Percentiles rank a stretch among this genome's conserved stretches.
Conservation (phyloP, 2,797 vertebrate species). For the Steatocranus sp. region DNA sequence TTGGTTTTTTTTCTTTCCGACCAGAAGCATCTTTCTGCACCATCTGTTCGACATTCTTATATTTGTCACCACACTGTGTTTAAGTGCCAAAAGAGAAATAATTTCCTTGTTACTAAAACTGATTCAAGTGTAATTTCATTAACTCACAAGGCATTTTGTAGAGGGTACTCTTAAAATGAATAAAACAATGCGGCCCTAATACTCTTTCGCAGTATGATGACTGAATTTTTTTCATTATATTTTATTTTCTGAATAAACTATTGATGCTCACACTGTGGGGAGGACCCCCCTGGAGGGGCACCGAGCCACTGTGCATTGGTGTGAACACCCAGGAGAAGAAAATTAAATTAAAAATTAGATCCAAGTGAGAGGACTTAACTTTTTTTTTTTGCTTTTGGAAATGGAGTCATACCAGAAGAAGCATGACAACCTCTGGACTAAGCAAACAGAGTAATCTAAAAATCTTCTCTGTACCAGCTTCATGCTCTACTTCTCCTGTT, state of each 20-base stretch:
- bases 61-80: neutral
- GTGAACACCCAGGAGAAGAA: neutral
- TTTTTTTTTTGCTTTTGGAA: neutral
- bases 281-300: neutral
- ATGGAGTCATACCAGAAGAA: neutral
- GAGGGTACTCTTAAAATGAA: neutral
- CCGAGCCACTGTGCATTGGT: neutral
- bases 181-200: neutral
- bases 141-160: neutral
- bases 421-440: neutral
- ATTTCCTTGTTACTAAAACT: neutral
- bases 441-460: neutral
- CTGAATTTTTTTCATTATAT: neutral
- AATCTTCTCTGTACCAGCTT: neutral
- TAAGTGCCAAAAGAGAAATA: neutral
- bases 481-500: neutral
- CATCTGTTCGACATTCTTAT: neutral
- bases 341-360: neutral
- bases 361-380: neutral
- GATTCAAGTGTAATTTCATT: neutral
- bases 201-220: neutral
- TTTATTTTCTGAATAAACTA: neutral
- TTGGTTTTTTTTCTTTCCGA: rapidly evolving
- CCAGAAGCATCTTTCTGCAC: neutral
- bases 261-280: neutral